Percentiles rank a stretch among this genome's conserved stretches.
Conservation (phyloP, 1,140 invertebrate species). For the Drosophila subobscura region DNA sequence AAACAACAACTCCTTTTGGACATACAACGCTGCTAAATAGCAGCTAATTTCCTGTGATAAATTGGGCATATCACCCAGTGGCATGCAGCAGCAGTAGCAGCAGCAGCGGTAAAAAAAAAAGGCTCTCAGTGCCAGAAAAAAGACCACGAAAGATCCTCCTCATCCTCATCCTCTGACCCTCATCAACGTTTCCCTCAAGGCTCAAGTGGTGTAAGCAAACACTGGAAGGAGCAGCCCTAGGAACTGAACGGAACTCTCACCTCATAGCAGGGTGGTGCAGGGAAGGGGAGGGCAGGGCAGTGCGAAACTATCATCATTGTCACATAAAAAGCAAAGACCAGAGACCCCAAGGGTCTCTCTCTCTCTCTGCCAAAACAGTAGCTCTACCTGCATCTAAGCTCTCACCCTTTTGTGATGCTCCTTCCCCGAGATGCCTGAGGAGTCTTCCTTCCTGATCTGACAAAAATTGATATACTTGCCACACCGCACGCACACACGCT, state of each 20-base stretch:
- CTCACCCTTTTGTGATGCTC: conserved; percentile 7
- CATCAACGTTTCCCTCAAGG: conserved; percentile 60
- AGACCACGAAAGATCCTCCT: conserved; percentile 17
- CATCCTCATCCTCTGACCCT: conserved; percentile 52
- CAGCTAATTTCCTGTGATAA: conserved; percentile 83
- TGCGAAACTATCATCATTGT: conserved; percentile 63
- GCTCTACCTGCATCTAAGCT: conserved; percentile 20
- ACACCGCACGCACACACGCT: conserved; percentile 37
- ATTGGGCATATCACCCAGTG: conserved; percentile 74
- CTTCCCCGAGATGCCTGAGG: conserved; percentile 8
- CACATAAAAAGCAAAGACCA: conserved; percentile 47
- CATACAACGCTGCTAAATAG: conserved; percentile 80
- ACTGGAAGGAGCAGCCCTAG: conserved; percentile 30
- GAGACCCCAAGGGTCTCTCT: neutral
- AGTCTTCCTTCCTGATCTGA: conserved; percentile 27
- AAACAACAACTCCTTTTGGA: conserved; percentile 36
- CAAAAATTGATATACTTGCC: conserved; percentile 59
- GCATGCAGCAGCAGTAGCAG: conserved; percentile 11
- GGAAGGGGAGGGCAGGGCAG: conserved; percentile 7
- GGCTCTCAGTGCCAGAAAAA: conserved; percentile 47
- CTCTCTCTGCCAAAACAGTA: conserved; percentile 1
- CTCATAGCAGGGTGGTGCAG: too few relatives aligned
- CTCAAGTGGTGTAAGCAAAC: conserved; percentile 80
- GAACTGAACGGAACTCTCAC: too few relatives aligned
- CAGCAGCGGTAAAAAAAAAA: conserved; percentile 24